These are phyloP conservation scores for Lasius platythorax DNA, from an alignment of 2,888 invertebrate species.

Conservation along the genomic window DNA sequence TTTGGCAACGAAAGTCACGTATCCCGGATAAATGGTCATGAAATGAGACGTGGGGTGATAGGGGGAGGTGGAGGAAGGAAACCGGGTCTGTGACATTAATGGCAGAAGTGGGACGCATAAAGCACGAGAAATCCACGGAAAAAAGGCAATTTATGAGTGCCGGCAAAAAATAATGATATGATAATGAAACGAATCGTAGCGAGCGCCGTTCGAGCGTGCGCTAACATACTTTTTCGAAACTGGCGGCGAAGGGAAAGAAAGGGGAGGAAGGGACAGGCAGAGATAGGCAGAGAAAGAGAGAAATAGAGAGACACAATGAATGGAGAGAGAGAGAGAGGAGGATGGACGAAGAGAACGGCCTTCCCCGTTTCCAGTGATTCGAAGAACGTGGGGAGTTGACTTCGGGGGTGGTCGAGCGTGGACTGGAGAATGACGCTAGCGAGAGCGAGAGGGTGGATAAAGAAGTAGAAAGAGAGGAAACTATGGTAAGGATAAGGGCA, in stretches of 20 bases:
- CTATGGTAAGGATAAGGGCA: conserved; percentile 79
- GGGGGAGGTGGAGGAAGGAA: conserved; percentile 39
- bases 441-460: conserved; percentile 46
- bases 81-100: conserved; percentile 80
- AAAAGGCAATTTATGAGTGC: conserved; percentile 81
- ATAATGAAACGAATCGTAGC: conserved; percentile 82
- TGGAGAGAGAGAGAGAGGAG: conserved; percentile 28
- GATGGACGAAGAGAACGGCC: conserved; percentile 58
- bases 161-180: conserved; percentile 83
- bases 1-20: conserved; percentile 83
- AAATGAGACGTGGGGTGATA: conserved; percentile 49
- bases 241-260: conserved; percentile 69
- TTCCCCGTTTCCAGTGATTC: conserved; percentile 66
- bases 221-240: conserved; percentile 80
- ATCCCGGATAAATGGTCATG: conserved; percentile 79
- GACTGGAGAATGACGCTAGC: conserved; percentile 70
- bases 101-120: conserved; percentile 84
- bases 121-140: conserved; percentile 81
- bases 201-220: conserved; percentile 56
- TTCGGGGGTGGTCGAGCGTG: conserved; percentile 83
- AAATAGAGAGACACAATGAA: conserved; percentile 51
- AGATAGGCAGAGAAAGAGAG: conserved; percentile 48
- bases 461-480: conserved; percentile 59
- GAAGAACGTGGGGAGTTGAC: conserved; percentile 79
- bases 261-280: conserved; percentile 38